Conservation (phyloP, 64 coral and sea anemone genomes). For the Pachyseris speciosa region DNA sequence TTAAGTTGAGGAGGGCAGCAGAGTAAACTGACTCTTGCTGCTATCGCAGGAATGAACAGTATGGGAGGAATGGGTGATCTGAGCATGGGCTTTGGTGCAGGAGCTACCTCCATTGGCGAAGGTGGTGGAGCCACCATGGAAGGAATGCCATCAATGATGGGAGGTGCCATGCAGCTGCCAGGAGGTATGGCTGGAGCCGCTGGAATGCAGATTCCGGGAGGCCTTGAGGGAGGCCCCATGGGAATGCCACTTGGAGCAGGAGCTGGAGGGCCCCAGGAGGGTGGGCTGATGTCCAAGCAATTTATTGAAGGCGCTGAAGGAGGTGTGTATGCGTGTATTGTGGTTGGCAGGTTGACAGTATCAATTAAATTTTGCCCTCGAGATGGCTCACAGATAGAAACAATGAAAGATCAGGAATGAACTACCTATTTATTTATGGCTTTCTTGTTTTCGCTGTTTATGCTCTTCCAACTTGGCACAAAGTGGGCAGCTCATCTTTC, state of each 20-base stretch:
- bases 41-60: constrained; percentile 7
- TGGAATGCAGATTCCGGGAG: constrained; percentile 16
- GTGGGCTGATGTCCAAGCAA: constrained; percentile 24
- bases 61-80: constrained; percentile 74
- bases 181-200: constrained; percentile 11
- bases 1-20: not conserved
- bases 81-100: constrained; percentile 83
- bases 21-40: not conserved
- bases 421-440: too few species aligned
- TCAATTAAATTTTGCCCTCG: too few species aligned
- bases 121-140: constrained; percentile 50
- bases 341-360: too few species aligned
- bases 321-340: too few species aligned
- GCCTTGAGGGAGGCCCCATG: constrained; percentile 9
- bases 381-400: too few species aligned
- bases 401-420: too few species aligned
- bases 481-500: too few species aligned
- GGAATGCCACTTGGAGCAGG: not conserved
- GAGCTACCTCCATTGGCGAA: constrained; percentile 71
- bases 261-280: constrained; percentile 13
- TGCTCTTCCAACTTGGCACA: too few species aligned
- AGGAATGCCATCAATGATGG: constrained; percentile 42
- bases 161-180: constrained; percentile 12
- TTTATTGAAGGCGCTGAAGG: constrained; percentile 44
- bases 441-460: too few species aligned